Evolutionary conservation across 2,113 vertebrate species (phyloP), one percentile per base, ranked within the genome.

Genomic region (Camelus dromedarius): DNA sequence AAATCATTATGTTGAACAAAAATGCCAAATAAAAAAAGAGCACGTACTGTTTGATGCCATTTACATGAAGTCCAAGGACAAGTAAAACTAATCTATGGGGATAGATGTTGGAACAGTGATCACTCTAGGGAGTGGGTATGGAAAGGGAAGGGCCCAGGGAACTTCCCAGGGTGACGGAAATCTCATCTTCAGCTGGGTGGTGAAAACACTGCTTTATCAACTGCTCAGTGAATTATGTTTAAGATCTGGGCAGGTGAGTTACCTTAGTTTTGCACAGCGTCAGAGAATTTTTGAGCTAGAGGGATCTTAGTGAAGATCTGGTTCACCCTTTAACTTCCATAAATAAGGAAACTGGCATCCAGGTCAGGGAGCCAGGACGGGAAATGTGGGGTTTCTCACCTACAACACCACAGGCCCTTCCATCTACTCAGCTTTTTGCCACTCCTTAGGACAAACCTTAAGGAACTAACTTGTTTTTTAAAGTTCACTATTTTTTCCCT

Each of bases 1-100:
- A 84, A 89, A 38, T 84, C 79, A 84, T 48, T 77, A 89, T 22
- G 15, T 4, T 94, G 67, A 96, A 22, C 13, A 87, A 52, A 87
- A 64, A 50, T 19, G 32, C 30, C 26, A 93, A 56, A 85, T 28
- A 70, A 35, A 69, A 30, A 38, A n/a, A 72, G 24, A 32, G 38
- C 20, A 48, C 4, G 28, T 30, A 60, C 4, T 10, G 16, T 84
- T 88, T 92, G 81, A 83, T 12, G 26, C 64, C 28, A 42, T 26
- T 60, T 50, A 54, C 26, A 28, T 60, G 19, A 92, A 73, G 58
- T 66, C 72, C 46, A 70, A 94, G 14, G 87, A 20, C 1, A 64
- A 66, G 84, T 16, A 77, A 82, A n/a, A 75, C 16, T 19, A 50
- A n/a, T 12, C 26, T 77, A 13, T 19, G 35, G 35, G 15, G 50